Percentiles rank a stretch among this genome's conserved stretches.
These are phyloP conservation scores for Halcyon badia DNA, from an alignment of 2,797 vertebrate genomes.

Conservation along the genomic window DNA sequence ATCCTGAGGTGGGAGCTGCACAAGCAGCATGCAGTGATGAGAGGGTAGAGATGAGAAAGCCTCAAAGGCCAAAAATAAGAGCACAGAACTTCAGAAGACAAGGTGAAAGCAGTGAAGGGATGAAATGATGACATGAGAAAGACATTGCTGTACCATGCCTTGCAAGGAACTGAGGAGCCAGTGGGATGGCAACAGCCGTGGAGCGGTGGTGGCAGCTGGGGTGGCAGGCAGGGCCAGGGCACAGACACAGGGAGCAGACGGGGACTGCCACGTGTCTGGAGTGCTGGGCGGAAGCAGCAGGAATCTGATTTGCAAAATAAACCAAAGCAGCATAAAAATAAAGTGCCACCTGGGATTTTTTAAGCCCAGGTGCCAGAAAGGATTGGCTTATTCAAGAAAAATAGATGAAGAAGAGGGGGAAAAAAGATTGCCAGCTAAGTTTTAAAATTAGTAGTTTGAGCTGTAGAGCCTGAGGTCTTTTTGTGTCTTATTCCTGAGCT, in stretches of 20 bases:
- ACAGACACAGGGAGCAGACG: neutral
- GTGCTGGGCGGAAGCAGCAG: neutral
- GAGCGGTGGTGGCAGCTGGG: neutral
- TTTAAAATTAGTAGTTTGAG: neutral
- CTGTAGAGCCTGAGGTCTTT: neutral
- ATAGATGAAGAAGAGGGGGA: neutral
- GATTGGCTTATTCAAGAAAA: neutral
- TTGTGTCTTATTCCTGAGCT: neutral
- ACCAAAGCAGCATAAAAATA: neutral
- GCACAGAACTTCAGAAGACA: neutral
- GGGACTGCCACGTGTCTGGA: neutral
- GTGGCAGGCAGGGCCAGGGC: neutral
- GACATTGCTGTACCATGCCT: fast-evolving
- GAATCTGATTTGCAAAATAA: neutral
- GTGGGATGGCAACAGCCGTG: neutral
- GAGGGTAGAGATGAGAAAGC: neutral
- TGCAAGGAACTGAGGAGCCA: neutral
- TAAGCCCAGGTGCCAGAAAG: neutral
- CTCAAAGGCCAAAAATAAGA: neutral
- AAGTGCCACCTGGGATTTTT: neutral
- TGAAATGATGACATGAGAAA: neutral
- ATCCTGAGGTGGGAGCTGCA: neutral
- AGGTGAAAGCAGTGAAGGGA: neutral
- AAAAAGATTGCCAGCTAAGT: neutral
- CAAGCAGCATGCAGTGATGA: neutral